Conservation (phyloP, 2,888 invertebrate genomes). For the Drosophila multiciliata region DNA sequence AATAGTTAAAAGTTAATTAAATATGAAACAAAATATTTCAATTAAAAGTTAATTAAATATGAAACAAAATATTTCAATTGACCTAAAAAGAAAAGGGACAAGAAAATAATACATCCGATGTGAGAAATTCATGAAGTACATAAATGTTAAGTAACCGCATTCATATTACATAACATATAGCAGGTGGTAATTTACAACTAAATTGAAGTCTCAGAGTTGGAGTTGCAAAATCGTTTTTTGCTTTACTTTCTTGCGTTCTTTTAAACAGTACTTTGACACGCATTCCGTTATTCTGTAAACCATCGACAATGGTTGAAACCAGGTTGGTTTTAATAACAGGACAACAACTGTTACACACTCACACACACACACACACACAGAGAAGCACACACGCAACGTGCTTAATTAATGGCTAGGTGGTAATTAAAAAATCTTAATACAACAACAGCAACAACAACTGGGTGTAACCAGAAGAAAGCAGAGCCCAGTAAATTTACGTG, state of each 20-base stretch:
- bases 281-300: conserved; percentile 18
- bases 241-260: conserved; percentile 12
- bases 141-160: background rate
- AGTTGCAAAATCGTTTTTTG: conserved; percentile 3
- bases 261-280: conserved; percentile 24
- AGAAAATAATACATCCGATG: background rate
- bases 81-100: background rate
- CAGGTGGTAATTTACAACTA: conserved; percentile 7
- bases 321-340: conserved; percentile 28
- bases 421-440: conserved; percentile 57
- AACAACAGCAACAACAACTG: conserved; percentile 32
- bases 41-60: background rate
- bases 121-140: background rate
- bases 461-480: conserved; percentile 48
- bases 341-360: conserved; percentile 2
- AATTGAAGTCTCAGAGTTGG: conserved; percentile 1
- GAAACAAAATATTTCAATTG: background rate
- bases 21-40: background rate
- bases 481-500: conserved; percentile 21
- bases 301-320: conserved; percentile 10
- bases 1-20: background rate
- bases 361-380: conserved; percentile 1
- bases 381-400: conserved; percentile 5
- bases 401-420: conserved; percentile 52
- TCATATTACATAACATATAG: background rate